These are phyloP conservation scores for Listronotus bonariensis DNA, from an alignment of 1,140 invertebrate genomes.

Conservation along the genomic window DNA sequence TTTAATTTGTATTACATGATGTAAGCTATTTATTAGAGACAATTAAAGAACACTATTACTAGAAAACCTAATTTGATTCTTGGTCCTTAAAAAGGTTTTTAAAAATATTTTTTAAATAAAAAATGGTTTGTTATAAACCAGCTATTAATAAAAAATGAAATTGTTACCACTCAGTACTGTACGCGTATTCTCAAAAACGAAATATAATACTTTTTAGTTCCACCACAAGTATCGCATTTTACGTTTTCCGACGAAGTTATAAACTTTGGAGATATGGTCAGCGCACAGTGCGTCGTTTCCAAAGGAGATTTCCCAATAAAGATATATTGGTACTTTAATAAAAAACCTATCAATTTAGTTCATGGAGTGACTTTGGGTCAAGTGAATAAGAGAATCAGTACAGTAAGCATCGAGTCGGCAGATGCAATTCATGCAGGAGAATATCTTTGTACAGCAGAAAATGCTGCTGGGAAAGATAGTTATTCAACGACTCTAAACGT, in stretches of 20 bases:
- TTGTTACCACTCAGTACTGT: not conserved
- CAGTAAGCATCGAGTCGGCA: conserved; percentile 64
- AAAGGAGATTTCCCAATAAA: conserved; percentile 77
- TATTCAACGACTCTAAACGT: conserved; percentile 33
- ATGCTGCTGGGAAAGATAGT: conserved; percentile 65
- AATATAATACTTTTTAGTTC: conserved; percentile 34
- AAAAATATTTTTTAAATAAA: conserved; percentile 38
- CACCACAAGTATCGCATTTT: conserved; percentile 51
- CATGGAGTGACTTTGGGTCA: conserved; percentile 55
- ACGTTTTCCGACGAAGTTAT: conserved; percentile 64
- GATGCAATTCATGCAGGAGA: conserved; percentile 64
- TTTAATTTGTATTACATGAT: no score
- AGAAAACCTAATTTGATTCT: no score
- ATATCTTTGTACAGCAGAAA: conserved; percentile 67
- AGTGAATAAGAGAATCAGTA: conserved; percentile 61
- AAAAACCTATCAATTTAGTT: conserved; percentile 44
- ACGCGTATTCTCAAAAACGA: no score
- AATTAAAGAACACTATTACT: no score
- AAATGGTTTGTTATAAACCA: conserved; percentile 59
- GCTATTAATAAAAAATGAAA: not conserved
- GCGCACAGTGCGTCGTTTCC: conserved; percentile 72
- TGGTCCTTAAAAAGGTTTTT: no score
- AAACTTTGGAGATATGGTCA: conserved; percentile 72
- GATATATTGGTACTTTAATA: conserved; percentile 65
- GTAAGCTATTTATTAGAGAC: no score